phyloP scores from a whole-genome alignment of 2,113 vertebrate genomes.

The Thalassarche chlororhynchos region DNA sequence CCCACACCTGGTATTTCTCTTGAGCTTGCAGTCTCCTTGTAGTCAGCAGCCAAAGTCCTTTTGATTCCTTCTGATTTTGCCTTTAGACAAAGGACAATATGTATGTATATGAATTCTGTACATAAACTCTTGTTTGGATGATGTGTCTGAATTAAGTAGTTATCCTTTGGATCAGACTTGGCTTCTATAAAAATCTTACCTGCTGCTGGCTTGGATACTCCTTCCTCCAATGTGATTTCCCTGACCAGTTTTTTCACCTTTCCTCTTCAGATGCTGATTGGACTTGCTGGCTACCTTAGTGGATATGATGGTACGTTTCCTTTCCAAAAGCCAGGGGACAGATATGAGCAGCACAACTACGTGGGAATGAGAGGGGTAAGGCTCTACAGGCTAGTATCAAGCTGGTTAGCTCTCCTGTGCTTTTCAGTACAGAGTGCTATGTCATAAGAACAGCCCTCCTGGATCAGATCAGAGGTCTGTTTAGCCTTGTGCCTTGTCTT shows the following conservation, averaged over 20 bases:
- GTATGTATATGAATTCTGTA: background rate
- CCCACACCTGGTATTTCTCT: background rate
- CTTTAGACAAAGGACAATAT: background rate
- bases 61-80: background rate
- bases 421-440: background rate
- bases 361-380: constrained; percentile 96
- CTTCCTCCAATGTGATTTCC: background rate
- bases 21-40: background rate
- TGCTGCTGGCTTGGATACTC: background rate
- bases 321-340: constrained; percentile 94
- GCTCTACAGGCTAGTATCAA: background rate
- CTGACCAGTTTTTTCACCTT: background rate
- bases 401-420: background rate
- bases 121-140: background rate
- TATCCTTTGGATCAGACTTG: background rate
- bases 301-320: constrained; percentile 95
- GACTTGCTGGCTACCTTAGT: constrained; percentile 92
- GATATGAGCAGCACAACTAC: constrained; percentile 92
- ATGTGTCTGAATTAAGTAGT: background rate
- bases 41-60: background rate
- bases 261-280: constrained; percentile 91
- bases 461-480: background rate
- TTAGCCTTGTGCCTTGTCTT: background rate
- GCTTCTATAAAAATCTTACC: background rate
- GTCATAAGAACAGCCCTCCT: background rate